A percentile compares a stretch with the other conserved stretches of the same genome.
These are phyloP conservation scores for Lophotriccus pileatus DNA, from an alignment of 2,797 vertebrate species.

Conservation along the genomic window DNA sequence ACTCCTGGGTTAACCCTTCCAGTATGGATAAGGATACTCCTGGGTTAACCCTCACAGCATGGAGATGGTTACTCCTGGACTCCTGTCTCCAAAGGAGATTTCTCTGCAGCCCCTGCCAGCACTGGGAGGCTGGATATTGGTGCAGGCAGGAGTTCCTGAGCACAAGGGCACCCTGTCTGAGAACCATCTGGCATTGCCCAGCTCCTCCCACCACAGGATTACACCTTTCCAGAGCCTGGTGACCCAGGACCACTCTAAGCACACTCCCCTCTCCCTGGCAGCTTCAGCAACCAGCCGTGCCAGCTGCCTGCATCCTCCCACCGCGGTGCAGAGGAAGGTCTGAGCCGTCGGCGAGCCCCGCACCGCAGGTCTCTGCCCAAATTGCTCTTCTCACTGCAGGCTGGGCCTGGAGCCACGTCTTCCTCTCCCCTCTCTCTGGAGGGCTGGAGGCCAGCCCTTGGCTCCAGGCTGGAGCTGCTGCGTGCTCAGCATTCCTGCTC, in stretches of 20 bases:
- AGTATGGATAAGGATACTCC: not conserved
- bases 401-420: not conserved
- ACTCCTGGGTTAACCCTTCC: not conserved
- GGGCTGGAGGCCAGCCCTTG: constrained; percentile 27
- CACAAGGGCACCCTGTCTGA: not conserved
- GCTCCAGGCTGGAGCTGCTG: not conserved
- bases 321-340: rapidly evolving
- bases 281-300: not conserved
- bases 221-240: not conserved
- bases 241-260: not conserved
- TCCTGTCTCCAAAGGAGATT: not conserved
- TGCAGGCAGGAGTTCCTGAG: not conserved
- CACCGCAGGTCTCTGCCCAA: not conserved
- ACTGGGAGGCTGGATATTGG: not conserved
- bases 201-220: not conserved
- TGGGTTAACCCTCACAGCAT: not conserved
- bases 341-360: rapidly evolving
- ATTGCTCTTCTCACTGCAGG: not conserved
- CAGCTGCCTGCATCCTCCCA: not conserved
- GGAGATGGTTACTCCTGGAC: not conserved
- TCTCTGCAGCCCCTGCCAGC: not conserved
- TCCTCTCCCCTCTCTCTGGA: not conserved
- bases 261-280: not conserved
- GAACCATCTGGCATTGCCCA: not conserved
- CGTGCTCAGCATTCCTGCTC: constrained; percentile 40